phyloP scores from a whole-genome alignment of 2,113 vertebrate genomes.

The Pandion haliaetus region DNA sequence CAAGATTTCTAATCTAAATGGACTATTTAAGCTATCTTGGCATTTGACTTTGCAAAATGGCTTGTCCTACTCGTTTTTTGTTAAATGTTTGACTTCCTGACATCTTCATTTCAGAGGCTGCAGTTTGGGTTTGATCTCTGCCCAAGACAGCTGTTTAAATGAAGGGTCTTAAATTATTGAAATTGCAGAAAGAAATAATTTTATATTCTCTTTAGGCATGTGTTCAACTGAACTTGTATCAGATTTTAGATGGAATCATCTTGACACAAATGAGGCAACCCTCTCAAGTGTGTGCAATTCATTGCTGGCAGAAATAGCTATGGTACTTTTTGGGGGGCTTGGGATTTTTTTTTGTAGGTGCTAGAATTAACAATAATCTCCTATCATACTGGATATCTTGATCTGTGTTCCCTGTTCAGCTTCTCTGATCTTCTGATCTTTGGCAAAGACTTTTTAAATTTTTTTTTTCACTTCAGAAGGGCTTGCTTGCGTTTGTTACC shows the following conservation, averaged over 20 bases:
- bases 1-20: not conserved
- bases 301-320: not conserved
- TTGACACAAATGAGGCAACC: not conserved
- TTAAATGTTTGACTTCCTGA: not conserved
- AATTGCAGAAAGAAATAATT: not conserved
- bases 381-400: not conserved
- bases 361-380: not conserved
- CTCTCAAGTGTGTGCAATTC: not conserved
- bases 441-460: not conserved
- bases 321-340: not conserved
- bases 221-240: not conserved
- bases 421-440: not conserved
- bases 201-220: not conserved
- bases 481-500: not conserved
- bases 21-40: not conserved
- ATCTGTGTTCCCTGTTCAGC: not conserved
- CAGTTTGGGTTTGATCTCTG: not conserved
- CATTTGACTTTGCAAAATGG: not conserved
- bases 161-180: not conserved
- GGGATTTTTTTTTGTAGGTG: accelerated
- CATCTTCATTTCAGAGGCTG: not conserved
- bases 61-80: not conserved
- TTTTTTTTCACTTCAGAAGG: not conserved
- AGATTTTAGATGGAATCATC: not conserved
- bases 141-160: not conserved